These are phyloP conservation scores for Diadegma fenestrale DNA, from an alignment of 2,888 invertebrate genomes.

Conservation along the genomic window DNA sequence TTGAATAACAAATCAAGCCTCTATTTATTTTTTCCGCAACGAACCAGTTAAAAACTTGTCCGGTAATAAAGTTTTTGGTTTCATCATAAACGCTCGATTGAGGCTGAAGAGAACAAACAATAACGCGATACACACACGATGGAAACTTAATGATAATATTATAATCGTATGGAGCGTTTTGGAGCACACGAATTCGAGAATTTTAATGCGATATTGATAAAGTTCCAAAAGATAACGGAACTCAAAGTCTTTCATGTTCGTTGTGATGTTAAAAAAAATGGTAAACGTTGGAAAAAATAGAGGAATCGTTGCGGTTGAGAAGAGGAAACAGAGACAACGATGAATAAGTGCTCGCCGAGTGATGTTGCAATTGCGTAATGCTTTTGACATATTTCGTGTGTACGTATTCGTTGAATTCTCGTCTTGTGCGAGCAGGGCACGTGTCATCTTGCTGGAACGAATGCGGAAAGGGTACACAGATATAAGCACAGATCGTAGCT, in stretches of 20 bases:
- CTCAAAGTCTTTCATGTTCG: not conserved
- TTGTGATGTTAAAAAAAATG: not conserved
- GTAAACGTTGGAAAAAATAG: not conserved
- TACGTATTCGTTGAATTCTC: slow-evolving; percentile 19
- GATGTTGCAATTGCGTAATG: slow-evolving; percentile 53
- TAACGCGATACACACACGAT: not conserved
- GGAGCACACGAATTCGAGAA: not conserved
- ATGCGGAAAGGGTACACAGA: slow-evolving; percentile 39
- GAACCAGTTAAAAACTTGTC: not conserved
- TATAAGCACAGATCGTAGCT: slow-evolving; percentile 34
- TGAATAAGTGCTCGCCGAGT: slow-evolving; percentile 31
- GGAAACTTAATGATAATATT: slow-evolving; percentile 11
- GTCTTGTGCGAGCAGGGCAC: slow-evolving; percentile 38
- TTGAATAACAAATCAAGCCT: slow-evolving; percentile 23
- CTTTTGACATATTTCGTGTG: slow-evolving; percentile 12
- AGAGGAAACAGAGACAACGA: not conserved
- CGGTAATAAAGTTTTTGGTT: not conserved
- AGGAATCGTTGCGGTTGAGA: not conserved
- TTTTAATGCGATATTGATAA: slow-evolving; percentile 13
- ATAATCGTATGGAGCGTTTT: not conserved
- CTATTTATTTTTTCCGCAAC: slow-evolving; percentile 9
- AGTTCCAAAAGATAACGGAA: slow-evolving; percentile 19
- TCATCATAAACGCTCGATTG: slow-evolving; percentile 1
- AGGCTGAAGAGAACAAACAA: slow-evolving; percentile 7
- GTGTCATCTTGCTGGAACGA: slow-evolving; percentile 60